Base-by-base conservation (phyloP, 2,888 invertebrate species). In the Epistrophe eligans region DNA sequence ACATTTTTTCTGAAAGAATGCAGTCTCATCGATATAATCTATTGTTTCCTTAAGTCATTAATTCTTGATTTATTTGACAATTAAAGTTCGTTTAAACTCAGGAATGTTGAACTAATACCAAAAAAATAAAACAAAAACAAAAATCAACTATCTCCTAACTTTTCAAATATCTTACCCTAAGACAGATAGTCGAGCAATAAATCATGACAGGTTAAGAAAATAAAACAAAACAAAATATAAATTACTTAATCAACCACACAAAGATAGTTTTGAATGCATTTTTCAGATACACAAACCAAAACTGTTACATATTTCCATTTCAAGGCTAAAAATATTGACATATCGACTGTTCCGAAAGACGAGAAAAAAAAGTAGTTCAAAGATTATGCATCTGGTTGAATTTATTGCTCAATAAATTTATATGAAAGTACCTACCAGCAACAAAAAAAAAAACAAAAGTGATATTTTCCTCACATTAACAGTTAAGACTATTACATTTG, bases 401-500 rank as follows among this genome's bases (percentile, higher is more conserved):
- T 74, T 45, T 52, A 60, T 81, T 85, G 48, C 84, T 24, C 77
- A 81, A 85, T 70, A 72, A 58, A 19, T 48, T 64, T 11, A 60
- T 43, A 6, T 13, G 15, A 60, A 48, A 73, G 19, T 58, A n/a
- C 10, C 35, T 24, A 2, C 24, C 24, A 24, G 24, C 24, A 24
- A 3, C 24, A 24, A 24, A 24, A 24, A 24, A 24, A 24, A 17
- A 9, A 6, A 48, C 2, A 35, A 38, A 52, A 74, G 28, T 32
- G 1, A 48, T 48, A 32, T 35, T 32, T 66, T 48, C 32, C n/a
- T 35, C 48, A 45, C 72, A 79, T 67, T 50, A 67, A 67, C 67
- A 67, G 67, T 50, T 67, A 50, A 50, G 35, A 50, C 19, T 50
- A 38, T 50, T 50, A 50, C 35, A 67, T 67, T 55, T 70, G 85